phyloP scores from a whole-genome alignment of 2,888 invertebrate genomes.

The Torymus aiolomorphi region DNA sequence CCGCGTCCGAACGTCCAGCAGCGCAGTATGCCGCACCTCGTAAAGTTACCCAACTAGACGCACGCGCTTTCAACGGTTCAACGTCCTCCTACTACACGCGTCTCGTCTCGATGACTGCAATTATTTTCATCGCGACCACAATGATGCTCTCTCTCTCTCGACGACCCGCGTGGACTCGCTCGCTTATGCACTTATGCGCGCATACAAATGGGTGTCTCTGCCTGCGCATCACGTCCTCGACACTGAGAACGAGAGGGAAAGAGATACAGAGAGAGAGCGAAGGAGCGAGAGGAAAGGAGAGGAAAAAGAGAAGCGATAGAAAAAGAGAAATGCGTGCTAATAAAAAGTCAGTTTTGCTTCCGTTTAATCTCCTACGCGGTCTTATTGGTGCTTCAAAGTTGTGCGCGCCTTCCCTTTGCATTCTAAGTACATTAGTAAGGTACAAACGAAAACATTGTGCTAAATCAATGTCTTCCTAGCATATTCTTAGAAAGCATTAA shows the following conservation, averaged over 20 bases:
- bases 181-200: not conserved
- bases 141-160: constrained; percentile 17
- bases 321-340: not conserved
- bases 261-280: not conserved
- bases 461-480: not conserved
- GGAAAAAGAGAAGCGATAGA: not conserved
- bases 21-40: not conserved
- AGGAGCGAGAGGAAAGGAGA: constrained; percentile 18
- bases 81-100: constrained; percentile 11
- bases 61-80: constrained; percentile 25
- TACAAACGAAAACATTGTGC: too few species aligned
- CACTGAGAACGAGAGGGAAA: constrained; percentile 12
- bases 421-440: not conserved
- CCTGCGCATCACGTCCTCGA: not conserved
- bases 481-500: not conserved
- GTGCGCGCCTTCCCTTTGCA: not conserved
- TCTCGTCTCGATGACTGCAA: constrained; percentile 34
- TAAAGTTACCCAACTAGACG: constrained; percentile 24
- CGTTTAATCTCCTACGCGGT: constrained; percentile 13
- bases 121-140: constrained; percentile 43
- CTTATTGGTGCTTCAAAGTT: not conserved
- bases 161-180: too few species aligned
- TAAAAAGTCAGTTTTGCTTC: constrained; percentile 37
- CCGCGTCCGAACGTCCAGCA: not conserved
- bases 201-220: not conserved